Conservation (phyloP, 2,888 invertebrate species). For the Drosophila nigritarsus region DNA sequence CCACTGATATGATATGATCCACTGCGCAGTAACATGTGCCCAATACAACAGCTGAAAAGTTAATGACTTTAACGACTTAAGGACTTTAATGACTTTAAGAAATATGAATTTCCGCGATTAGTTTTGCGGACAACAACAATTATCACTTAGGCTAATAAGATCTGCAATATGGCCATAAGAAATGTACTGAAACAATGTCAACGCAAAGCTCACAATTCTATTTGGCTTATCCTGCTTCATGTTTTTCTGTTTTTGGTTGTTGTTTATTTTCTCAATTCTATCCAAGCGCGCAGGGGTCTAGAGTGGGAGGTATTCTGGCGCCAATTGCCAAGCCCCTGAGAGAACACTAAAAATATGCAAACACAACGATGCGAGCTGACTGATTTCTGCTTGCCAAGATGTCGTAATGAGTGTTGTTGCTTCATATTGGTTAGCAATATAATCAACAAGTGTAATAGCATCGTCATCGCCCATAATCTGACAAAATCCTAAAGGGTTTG, state of each 20-base stretch:
- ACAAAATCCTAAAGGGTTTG: conserved; percentile 23
- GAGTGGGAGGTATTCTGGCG: conserved; percentile 36
- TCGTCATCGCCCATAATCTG: conserved; percentile 9
- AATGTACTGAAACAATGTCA: conserved; percentile 7
- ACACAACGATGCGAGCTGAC: conserved; percentile 13
- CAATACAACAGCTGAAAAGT: not conserved
- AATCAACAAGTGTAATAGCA: conserved; percentile 64
- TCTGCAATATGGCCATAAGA: conserved; percentile 2
- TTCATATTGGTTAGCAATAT: conserved; percentile 6
- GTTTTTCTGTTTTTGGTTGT: not conserved
- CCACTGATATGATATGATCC: too few species aligned
- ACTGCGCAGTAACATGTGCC: not conserved
- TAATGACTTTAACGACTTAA: not conserved
- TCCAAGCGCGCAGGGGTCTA: not conserved
- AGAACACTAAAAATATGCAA: conserved; percentile 57
- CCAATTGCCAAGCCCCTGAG: conserved; percentile 34
- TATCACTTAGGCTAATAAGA: not conserved
- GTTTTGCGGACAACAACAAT: not conserved
- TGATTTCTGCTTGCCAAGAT: conserved; percentile 8
- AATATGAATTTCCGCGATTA: not conserved
- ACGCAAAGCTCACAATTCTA: conserved; percentile 5
- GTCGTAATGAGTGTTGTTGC: conserved; percentile 21
- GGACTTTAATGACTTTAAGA: not conserved
- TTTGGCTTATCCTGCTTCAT: not conserved
- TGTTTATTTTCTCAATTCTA: conserved; percentile 1